Conservation (phyloP, 2,113 vertebrate species). For the Vidua macroura region DNA sequence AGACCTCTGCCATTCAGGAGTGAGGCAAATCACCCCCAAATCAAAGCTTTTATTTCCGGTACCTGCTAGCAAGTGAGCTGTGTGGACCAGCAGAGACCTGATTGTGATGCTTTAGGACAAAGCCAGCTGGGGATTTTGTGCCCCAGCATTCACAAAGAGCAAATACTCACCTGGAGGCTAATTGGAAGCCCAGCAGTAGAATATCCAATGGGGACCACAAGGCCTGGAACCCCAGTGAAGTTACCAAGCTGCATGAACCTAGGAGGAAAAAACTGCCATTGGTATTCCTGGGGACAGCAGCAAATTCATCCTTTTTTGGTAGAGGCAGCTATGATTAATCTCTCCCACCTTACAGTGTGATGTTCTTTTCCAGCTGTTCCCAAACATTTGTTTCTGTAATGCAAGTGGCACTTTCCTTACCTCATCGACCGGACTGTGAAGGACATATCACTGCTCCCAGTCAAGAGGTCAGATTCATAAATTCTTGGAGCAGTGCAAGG, state of each 20-base stretch:
- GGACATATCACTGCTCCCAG: conserved; percentile 1
- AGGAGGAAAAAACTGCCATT: background rate
- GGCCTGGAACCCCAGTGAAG: conserved; percentile 67
- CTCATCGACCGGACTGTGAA: conserved; percentile 19
- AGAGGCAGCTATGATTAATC: background rate
- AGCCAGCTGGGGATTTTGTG: background rate
- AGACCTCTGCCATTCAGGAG: background rate
- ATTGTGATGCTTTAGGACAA: background rate
- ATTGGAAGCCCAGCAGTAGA: conserved; percentile 55
- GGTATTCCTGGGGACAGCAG: background rate
- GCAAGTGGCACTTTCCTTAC: conserved; percentile 1
- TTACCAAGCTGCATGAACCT: conserved; percentile 70
- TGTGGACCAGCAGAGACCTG: background rate
- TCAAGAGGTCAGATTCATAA: conserved; percentile 42
- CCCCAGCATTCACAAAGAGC: background rate
- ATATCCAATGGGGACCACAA: conserved; percentile 67
- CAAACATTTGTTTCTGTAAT: background rate
- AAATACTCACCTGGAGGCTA: conserved; percentile 45
- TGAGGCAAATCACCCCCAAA: background rate
- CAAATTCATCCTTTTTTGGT: background rate
- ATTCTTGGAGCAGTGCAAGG: conserved; percentile 59
- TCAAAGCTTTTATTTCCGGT: background rate
- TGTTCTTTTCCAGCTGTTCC: background rate
- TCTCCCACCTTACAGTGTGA: background rate
- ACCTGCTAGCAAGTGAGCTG: background rate